Evolutionary conservation across 2,888 invertebrate genomes (phyloP).

Genomic region (Congeria kusceri): DNA sequence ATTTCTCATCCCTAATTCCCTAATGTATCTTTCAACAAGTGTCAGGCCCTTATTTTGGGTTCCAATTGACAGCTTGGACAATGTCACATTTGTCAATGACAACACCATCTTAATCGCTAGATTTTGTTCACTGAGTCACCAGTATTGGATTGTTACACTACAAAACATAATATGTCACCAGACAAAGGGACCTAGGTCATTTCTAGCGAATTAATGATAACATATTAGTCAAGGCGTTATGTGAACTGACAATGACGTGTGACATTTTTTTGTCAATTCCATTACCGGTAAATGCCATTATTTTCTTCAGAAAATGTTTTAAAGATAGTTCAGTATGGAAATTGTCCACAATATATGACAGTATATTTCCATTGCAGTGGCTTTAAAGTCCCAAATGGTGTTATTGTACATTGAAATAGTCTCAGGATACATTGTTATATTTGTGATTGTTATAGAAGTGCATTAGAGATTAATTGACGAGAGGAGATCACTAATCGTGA

Average conservation of each 20-base stretch:
- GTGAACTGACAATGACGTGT: not conserved
- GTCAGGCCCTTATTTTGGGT: not conserved
- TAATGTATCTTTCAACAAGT: not conserved
- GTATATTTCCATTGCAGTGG: too few relatives aligned
- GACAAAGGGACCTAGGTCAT: conserved; percentile 37
- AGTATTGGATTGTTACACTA: not conserved
- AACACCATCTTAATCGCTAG: not conserved
- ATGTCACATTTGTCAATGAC: not conserved
- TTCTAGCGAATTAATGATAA: conserved; percentile 37
- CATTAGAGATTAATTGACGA: not conserved
- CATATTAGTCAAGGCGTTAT: conserved; percentile 42
- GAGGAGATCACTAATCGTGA: conserved; percentile 18
- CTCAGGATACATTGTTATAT: too few relatives aligned
- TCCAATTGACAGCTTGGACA: not conserved
- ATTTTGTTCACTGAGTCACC: not conserved
- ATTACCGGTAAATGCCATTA: too few relatives aligned
- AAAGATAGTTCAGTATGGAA: too few relatives aligned
- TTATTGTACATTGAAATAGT: too few relatives aligned
- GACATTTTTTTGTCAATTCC: too few relatives aligned
- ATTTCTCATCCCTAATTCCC: not conserved
- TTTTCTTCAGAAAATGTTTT: too few relatives aligned
- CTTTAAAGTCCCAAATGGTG: too few relatives aligned
- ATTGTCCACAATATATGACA: too few relatives aligned
- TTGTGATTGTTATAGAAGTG: not conserved
- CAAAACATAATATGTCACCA: conserved; percentile 54